Conservation (phyloP, 2,888 invertebrate species). For the Cosmia pyralina region DNA sequence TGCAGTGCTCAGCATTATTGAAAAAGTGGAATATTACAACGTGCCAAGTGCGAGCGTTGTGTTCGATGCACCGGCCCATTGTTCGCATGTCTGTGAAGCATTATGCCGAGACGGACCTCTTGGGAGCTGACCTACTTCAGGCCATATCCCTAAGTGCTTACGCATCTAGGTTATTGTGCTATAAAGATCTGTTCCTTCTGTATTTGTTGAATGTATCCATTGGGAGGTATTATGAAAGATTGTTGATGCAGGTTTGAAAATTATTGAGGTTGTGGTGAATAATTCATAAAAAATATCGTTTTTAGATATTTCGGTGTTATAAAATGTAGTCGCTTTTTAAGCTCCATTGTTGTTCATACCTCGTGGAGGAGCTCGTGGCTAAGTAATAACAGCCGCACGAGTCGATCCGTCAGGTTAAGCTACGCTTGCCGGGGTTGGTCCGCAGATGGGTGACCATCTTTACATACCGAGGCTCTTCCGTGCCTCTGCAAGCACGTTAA, state of each 20-base stretch:
- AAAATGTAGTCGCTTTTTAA: neutral
- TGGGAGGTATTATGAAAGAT: constrained; percentile 39
- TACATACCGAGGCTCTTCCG: too few species aligned
- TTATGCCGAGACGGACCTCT: constrained; percentile 80
- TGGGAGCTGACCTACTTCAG: constrained; percentile 84
- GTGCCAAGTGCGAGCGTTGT: constrained; percentile 69
- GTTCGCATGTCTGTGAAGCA: constrained; percentile 82
- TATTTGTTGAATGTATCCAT: constrained; percentile 50
- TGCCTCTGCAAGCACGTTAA: too few species aligned
- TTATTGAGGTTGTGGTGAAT: constrained; percentile 7
- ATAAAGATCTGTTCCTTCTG: constrained; percentile 62
- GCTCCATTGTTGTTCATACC: too few species aligned
- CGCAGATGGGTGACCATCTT: too few species aligned
- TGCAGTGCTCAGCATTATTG: constrained; percentile 62
- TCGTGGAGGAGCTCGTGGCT: too few species aligned
- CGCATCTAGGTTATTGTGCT: constrained; percentile 86
- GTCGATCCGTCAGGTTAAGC: too few species aligned
- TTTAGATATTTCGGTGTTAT: neutral
- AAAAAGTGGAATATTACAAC: constrained; percentile 65
- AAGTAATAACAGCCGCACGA: too few species aligned
- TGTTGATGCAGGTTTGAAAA: constrained; percentile 21
- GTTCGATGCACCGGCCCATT: constrained; percentile 74
- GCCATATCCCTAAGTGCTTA: constrained; percentile 85
- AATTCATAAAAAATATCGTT: constrained; percentile 12
- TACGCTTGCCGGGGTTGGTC: too few species aligned